Evolutionary conservation across 2,888 invertebrate species (phyloP), one percentile per base, ranked within the genome.

Genomic region (Leuctra nigra): DNA sequence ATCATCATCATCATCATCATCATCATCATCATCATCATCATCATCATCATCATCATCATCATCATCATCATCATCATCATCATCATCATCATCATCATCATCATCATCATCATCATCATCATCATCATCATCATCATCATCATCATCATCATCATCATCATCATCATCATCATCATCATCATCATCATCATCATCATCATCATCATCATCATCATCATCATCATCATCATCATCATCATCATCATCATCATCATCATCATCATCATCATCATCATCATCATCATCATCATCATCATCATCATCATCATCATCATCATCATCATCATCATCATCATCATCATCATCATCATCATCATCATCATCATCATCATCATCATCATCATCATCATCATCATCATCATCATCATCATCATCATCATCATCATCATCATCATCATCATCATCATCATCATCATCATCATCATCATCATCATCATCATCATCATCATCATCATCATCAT

Each of bases 1-100:
- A 47, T 47, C 22, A 47, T 47, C 47, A 47, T 20, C 47, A 47
- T 47, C 47, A 47, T 20, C 47, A 47, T 47, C 47, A 47, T 20
- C 47, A 18, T 13, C 47, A 13, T 20, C 22, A 13, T 47, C 18
- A 47, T 13, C 22, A 47, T 47, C 14, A 47, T 23, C 14, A n/a
- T 47, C 22, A 47, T 47, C 14, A n/a, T n/a, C n/a, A 41, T n/a
- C 6, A n/a, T 41, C n/a, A 41, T 41, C 41, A 41, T 41, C 41
- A 41, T n/a, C 41, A 41, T 41, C 41, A 41, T 41, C 41, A 41
- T n/a, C n/a, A 41, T 6, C 41, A 41, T 41, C 41, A 41, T 41
- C 41, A 41, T n/a, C 41, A 41, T 41, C 41, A 41, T 41, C 41
- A 41, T 41, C 41, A 41, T n/a, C 41, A 41, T 41, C 41, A 41